Conservation (phyloP, 2,113 vertebrate genomes). For the Ursus arctos region DNA sequence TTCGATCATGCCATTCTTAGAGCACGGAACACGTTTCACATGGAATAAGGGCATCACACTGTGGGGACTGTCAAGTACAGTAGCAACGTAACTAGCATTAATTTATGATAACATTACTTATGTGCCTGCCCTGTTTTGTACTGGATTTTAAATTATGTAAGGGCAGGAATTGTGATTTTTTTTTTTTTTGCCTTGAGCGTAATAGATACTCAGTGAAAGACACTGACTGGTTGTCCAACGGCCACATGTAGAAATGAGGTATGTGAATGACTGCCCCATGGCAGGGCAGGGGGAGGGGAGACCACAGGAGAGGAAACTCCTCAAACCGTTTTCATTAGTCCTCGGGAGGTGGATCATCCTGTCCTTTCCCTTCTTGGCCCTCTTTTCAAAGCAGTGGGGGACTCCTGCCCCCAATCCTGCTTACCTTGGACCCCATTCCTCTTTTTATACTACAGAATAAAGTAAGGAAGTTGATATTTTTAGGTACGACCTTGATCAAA, state of each 20-base stretch:
- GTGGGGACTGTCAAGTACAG: neutral
- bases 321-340: neutral
- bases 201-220: neutral
- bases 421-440: rapidly evolving
- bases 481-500: neutral
- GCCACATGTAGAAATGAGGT: neutral
- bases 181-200: neutral
- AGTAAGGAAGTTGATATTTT: neutral
- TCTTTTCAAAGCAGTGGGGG: neutral
- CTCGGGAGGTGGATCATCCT: neutral
- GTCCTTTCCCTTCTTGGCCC: neutral
- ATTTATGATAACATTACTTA: neutral
- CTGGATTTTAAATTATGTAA: neutral
- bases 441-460: neutral
- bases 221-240: rapidly evolving
- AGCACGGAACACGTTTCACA: neutral
- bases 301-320: neutral
- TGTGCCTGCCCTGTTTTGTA: neutral
- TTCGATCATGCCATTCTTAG: neutral
- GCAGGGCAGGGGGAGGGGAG: no score
- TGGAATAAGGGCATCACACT: neutral
- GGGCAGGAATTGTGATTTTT: neutral
- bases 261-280: rapidly evolving
- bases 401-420: neutral
- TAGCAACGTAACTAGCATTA: neutral